Percentiles rank a stretch among this genome's conserved stretches.
phyloP scores from a whole-genome alignment of 1,140 invertebrate species.

The Gonioctena quinquepunctata region DNA sequence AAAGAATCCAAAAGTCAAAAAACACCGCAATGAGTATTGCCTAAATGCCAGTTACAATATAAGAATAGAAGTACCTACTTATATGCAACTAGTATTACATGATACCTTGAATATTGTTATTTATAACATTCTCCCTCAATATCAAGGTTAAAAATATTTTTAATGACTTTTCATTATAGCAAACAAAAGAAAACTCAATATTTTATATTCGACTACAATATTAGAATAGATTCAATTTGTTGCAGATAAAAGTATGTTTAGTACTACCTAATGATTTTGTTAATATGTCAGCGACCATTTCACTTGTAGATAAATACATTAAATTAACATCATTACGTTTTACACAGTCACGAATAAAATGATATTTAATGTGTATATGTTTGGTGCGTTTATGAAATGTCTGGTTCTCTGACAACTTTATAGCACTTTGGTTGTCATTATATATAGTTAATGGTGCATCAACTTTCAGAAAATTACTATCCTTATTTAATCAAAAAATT shows the following conservation, averaged over 20 bases:
- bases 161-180: too few species aligned
- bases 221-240: constrained; percentile 12
- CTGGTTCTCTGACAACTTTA: constrained; percentile 23
- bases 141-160: too few species aligned
- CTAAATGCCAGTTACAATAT: too few species aligned
- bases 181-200: too few species aligned
- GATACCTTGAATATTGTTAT: too few species aligned
- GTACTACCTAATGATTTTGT: constrained; percentile 14
- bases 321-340: constrained; percentile 12
- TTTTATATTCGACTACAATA: too few species aligned
- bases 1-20: too few species aligned
- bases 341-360: constrained; percentile 23
- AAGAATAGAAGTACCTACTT: too few species aligned
- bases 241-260: neutral
- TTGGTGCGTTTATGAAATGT: constrained; percentile 24
- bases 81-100: too few species aligned
- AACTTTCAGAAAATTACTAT: constrained; percentile 7
- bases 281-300: constrained; percentile 23
- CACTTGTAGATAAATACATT: constrained; percentile 17
- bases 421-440: constrained; percentile 24
- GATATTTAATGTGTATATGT: constrained; percentile 24
- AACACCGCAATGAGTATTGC: too few species aligned
- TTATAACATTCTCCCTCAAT: too few species aligned
- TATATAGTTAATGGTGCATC: neutral
- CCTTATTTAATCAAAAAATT: constrained; percentile 3